Evolutionary conservation across 2,113 vertebrate genomes (phyloP), one percentile per base, ranked within the genome.

Genomic region (Heterocephalus glaber): DNA sequence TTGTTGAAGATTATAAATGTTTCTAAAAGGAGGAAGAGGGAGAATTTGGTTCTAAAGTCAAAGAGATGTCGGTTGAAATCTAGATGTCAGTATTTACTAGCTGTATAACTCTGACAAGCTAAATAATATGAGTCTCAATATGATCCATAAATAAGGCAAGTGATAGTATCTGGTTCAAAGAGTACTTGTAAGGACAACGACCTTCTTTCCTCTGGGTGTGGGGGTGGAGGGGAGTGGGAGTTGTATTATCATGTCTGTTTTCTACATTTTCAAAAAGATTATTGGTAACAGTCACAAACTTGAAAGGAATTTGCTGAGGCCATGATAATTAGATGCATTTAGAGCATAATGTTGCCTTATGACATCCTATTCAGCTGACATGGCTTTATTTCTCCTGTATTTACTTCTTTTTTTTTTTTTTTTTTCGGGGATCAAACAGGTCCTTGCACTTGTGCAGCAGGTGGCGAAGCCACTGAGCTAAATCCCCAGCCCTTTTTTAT

Each of bases 181-280:
- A 2, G 5, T 60, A n/a, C 12, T 58, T 90, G 11, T 52, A 28
- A 86, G 2, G 17, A 92, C 16, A 95, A 17, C 17, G 44, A 38
- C 22, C 30, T 82, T 90, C 54, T 90, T 79, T 90, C 82, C 22
- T 3, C 30, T 9, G 33, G 63, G 28, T 12, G 3, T 12, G 72
- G 41, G 41, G 41, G 33, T n/a, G 7, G 77, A 80, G 7, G 6
- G n/a, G 6, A n/a, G n/a, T n/a, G 7, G 19, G 7, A 70, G 3
- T 8, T 70, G 16, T 70, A 52, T 41, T 63, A 28, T 33, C 24
- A 49, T 33, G 41, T 60, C 49, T 76, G 24, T 33, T 41, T 81
- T 86, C 49, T 81, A 77, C 65, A 68, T 56, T 97, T 90, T n/a
- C 66, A 77, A 52, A 94, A 86, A 92, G 30, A 47, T 68, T 44